phyloP scores from a whole-genome alignment of 2,797 vertebrate genomes.

The Rhinoraja longicauda region DNA sequence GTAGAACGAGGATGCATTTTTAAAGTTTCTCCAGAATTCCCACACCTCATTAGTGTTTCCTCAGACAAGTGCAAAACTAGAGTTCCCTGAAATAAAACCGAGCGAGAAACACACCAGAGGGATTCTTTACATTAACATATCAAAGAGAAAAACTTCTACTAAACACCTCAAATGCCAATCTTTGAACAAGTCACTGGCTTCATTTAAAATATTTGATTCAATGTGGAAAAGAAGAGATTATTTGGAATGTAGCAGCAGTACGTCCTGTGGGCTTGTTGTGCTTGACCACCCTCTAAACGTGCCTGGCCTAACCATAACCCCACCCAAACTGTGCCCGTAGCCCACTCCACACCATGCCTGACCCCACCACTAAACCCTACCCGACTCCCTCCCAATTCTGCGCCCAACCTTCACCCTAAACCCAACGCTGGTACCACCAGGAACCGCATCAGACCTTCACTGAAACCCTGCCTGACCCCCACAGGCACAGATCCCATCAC shows the following conservation, averaged over 20 bases:
- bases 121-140: not conserved
- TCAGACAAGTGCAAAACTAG: not conserved
- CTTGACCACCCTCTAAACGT: not conserved
- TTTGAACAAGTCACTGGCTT: not conserved
- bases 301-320: no score
- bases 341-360: no score
- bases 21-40: not conserved
- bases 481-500: no score
- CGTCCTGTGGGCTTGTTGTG: not conserved
- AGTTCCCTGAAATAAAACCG: constrained; percentile 6
- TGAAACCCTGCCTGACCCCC: no score
- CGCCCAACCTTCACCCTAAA: no score
- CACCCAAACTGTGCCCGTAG: no score
- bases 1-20: not conserved
- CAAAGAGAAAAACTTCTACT: not conserved
- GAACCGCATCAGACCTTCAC: no score
- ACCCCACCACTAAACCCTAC: no score
- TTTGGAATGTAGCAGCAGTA: not conserved
- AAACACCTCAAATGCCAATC: not conserved
- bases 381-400: no score
- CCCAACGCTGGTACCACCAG: no score
- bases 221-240: not conserved
- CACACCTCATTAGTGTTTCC: not conserved
- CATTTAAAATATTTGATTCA: not conserved
- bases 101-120: not conserved